Base-by-base conservation (phyloP, 1,140 invertebrate genomes). In the Eupeodes corollae region DNA sequence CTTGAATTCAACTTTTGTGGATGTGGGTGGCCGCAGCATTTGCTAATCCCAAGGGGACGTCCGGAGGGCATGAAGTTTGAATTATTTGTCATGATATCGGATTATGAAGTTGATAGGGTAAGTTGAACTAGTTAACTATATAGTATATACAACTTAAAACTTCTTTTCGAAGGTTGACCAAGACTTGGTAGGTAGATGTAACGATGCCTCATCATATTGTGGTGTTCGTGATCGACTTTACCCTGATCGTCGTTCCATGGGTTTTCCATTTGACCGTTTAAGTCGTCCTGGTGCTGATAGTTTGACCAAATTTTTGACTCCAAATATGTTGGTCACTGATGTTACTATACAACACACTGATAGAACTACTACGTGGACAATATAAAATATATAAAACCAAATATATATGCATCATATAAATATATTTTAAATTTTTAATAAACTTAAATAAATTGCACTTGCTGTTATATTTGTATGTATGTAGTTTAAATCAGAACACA, bases 11-110 rank as follows among this genome's bases (percentile, higher is more conserved):
- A 84, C 62, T 86, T 84, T 73, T 90, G 88, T 66, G 86, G 87
- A 32, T 91, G 87, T 62, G 88, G 88, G 38, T 90, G 86, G 86
- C 88, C 88, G 1, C 79, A 88, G 40, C 86, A 91, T 60, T 79
- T 91, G 80, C 72, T 91, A 1, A 61, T 88, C 19, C 82, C 87
- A 0, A 84, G 81, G 65, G 88, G 88, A 19, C 78, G 67, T 3
- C 62, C 73, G 2, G 73, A 76, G 47, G 88, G 87, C 15, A 79
- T 78, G 59, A 66, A 70, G 0, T 79, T 80, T 58, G 77, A 86
- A 45, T 61, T 91, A 5, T 91, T 89, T 63, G 79, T 82, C 37
- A 90, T 90, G 84, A 71, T 89, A 13, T 84, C 86, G 21, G 79
- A 90, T 68, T 84, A 79, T 59, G 70, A 72, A 13, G 74, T 77